A percentile compares a stretch with the other conserved stretches of the same genome.
These are phyloP conservation scores for Odontocolon sp. DNA, from an alignment of 2,888 invertebrate genomes.

Conservation along the genomic window DNA sequence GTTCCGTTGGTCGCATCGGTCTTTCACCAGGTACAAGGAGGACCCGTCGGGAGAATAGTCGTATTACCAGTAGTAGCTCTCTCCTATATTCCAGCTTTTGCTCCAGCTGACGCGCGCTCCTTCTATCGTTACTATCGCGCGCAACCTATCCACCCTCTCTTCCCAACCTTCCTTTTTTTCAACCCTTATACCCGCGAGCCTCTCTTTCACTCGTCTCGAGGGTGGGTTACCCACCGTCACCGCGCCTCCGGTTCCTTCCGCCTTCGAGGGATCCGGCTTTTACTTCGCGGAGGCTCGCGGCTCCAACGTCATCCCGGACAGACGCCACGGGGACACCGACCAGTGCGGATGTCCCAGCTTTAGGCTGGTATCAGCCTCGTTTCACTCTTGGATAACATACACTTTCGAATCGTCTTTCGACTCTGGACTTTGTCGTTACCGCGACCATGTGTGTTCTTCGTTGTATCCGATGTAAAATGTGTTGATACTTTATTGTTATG, in stretches of 20 bases:
- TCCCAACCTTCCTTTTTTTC: too few relatives aligned
- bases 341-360: slow-evolving; percentile 38
- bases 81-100: not conserved
- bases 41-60: not conserved
- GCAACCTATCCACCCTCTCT: slow-evolving; percentile 17
- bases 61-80: not conserved
- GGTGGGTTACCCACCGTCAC: slow-evolving; percentile 47
- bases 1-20: slow-evolving; percentile 65
- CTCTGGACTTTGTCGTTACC: too few relatives aligned
- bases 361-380: not conserved
- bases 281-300: slow-evolving; percentile 75
- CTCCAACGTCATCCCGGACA: slow-evolving; percentile 51
- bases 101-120: slow-evolving; percentile 17
- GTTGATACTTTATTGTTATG: not conserved
- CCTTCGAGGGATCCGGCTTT: slow-evolving; percentile 28
- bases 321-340: slow-evolving; percentile 55
- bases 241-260: slow-evolving; percentile 40
- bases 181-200: too few relatives aligned
- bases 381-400: too few relatives aligned
- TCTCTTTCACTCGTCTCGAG: slow-evolving; percentile 27
- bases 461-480: slow-evolving; percentile 1
- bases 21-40: slow-evolving; percentile 19
- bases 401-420: too few relatives aligned
- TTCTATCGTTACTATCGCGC: slow-evolving; percentile 20
- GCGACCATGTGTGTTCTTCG: slow-evolving; percentile 4